phyloP scores from a whole-genome alignment of 2,888 invertebrate species.

The Acrocyrtus sp. region DNA sequence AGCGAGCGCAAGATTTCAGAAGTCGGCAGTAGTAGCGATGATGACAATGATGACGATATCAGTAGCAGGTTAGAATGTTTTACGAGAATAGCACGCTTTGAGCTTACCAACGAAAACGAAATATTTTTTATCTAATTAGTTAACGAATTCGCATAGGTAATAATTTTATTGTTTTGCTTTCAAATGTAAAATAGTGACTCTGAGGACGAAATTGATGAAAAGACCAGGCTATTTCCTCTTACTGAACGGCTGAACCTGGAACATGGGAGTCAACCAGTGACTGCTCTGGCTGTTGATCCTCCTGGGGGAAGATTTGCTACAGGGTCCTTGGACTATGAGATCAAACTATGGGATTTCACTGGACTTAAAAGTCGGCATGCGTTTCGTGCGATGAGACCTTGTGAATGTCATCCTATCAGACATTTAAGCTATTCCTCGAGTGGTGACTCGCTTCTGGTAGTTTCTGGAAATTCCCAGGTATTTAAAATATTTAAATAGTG shows the following conservation, averaged over 20 bases:
- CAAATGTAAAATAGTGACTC: constrained; percentile 42
- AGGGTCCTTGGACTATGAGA: constrained; percentile 95
- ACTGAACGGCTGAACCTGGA: constrained; percentile 77
- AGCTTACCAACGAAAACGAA: too few relatives aligned
- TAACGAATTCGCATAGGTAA: too few relatives aligned
- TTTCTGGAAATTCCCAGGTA: constrained; percentile 86
- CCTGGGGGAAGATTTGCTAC: constrained; percentile 91
- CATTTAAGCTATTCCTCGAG: constrained; percentile 91
- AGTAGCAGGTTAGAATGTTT: too few relatives aligned
- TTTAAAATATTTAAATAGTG: not conserved
- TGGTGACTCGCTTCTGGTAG: constrained; percentile 91
- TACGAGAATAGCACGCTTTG: too few relatives aligned
- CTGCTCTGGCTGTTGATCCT: constrained; percentile 91
- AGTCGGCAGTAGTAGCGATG: constrained; percentile 48
- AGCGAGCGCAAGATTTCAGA: constrained; percentile 17
- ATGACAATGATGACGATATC: constrained; percentile 62
- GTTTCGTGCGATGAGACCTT: constrained; percentile 92
- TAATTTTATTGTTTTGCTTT: too few relatives aligned
- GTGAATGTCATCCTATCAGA: constrained; percentile 91
- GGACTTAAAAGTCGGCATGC: constrained; percentile 96
- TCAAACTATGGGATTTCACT: constrained; percentile 98
- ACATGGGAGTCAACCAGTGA: constrained; percentile 91
- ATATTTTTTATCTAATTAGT: too few relatives aligned
- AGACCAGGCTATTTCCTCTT: constrained; percentile 66
- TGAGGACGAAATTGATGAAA: constrained; percentile 61